These are phyloP conservation scores for Reticulitermes lucifugus DNA, from an alignment of 2,888 invertebrate genomes.

Conservation along the genomic window DNA sequence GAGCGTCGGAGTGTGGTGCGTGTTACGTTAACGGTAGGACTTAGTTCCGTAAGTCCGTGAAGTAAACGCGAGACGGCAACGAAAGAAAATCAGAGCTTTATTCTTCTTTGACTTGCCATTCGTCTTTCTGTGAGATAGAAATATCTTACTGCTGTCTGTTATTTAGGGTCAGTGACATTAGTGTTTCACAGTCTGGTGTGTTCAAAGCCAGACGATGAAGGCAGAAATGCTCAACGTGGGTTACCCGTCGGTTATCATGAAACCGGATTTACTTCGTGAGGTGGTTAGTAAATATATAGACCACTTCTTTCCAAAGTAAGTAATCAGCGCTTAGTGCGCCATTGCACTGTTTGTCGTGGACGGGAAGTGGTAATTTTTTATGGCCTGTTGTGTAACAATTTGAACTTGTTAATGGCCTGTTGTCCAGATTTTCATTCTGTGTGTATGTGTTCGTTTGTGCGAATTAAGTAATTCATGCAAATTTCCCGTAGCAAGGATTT, in stretches of 20 bases:
- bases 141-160: background rate
- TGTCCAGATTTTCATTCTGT: too few relatives aligned
- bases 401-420: too few relatives aligned
- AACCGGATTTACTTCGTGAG: conserved; percentile 76
- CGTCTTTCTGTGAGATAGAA: background rate
- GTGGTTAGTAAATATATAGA: conserved; percentile 79
- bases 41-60: background rate
- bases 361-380: too few relatives aligned
- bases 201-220: conserved; percentile 12
- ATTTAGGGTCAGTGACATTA: background rate
- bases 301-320: conserved; percentile 79
- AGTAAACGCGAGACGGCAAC: too few relatives aligned
- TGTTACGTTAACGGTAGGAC: background rate
- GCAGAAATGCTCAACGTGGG: conserved; percentile 58
- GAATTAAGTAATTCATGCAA: too few relatives aligned
- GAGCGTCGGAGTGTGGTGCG: background rate
- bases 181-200: background rate
- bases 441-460: too few relatives aligned
- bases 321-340: conserved; percentile 55
- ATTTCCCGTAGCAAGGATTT: too few relatives aligned
- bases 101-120: too few relatives aligned
- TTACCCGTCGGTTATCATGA: conserved; percentile 71
- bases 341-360: too few relatives aligned
- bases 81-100: too few relatives aligned
- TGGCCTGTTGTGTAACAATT: too few relatives aligned